Evolutionary conservation across 1,140 invertebrate species (phyloP), one percentile per base, ranked within the genome.

Genomic region (Temnothorax curvispinosus): DNA sequence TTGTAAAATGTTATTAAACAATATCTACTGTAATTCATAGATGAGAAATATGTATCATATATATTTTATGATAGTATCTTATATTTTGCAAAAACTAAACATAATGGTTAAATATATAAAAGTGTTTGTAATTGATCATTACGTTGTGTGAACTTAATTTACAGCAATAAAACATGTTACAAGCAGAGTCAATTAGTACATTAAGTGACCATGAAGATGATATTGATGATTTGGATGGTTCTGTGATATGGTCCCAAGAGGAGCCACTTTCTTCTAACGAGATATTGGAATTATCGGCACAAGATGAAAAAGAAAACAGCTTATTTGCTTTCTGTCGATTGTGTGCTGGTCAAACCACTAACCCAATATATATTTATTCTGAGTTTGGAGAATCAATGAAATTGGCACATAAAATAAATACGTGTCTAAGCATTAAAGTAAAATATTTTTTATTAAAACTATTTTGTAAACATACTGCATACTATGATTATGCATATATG

Each of bases 341-440:
- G 32, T 93, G 92, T 56, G 92, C 92, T 35, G 92, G 90, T 18
- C 85, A 87, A 72, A 87, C 92, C 8, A 44, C 72, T 56, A 88
- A 92, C 71, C 92, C 92, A 11, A 64, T 91, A 65, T 91, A 91
- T 32, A 91, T 92, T 44, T 93, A 93, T 56, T 93, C 92, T 3
- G 91, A 93, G 54, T 87, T 91, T 6, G 92, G 92, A 35, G 90
- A 92, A 69, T 93, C 92, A 9, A 86, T 93, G 80, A 88, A 87
- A 65, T 76, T 93, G 11, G 89, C 89, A 4, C 74, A 93, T 47
- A 92, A 93, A 90, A 92, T 93, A 67, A 93, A 92, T 32, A 93
- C 87, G 15, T 93, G 89, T 27, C 50, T 93, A 50, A 93, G 92
- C n/a, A 60, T 92, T 5, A 93, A 93, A 89, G 92, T 93, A 86